These are phyloP conservation scores for Lindbergichthys nudifrons DNA, from an alignment of 2,797 vertebrate species.

Conservation along the genomic window DNA sequence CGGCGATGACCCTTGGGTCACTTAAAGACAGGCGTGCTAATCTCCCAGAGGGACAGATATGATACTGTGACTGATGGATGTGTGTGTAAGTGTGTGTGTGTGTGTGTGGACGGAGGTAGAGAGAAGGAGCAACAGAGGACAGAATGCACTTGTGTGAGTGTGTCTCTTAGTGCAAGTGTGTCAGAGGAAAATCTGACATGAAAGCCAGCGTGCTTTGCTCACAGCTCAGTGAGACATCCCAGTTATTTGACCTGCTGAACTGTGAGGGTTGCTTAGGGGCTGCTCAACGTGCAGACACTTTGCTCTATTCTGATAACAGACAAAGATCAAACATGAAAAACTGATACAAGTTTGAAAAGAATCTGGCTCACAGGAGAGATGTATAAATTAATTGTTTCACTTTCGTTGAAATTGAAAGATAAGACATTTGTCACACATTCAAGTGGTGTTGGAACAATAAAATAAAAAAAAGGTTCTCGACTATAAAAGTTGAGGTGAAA, in stretches of 20 bases:
- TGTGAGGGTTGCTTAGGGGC: slow-evolving; percentile 1
- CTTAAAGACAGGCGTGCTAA: slow-evolving; percentile 17
- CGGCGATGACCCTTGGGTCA: slow-evolving; percentile 22
- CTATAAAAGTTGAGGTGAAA: too few species aligned
- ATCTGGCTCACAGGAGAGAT: too few species aligned
- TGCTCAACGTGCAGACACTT: slow-evolving; percentile 8
- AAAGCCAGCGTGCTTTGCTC: slow-evolving; percentile 25
- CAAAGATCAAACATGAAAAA: background rate
- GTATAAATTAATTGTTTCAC: too few species aligned
- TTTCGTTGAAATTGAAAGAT: too few species aligned
- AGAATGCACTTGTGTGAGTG: background rate
- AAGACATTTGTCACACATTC: too few species aligned
- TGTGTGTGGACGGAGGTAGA: background rate
- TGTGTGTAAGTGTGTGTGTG: background rate
- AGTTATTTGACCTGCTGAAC: slow-evolving; percentile 50
- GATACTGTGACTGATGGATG: background rate
- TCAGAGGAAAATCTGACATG: background rate
- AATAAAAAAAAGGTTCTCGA: too few species aligned
- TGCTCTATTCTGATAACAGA: background rate
- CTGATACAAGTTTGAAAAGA: too few species aligned
- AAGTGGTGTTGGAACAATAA: too few species aligned
- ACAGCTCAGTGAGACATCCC: slow-evolving; percentile 40
- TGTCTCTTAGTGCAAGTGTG: background rate
- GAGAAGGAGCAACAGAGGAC: slow-evolving; percentile 10
- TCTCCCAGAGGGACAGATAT: slow-evolving; percentile 23